Percentiles rank a stretch among this genome's conserved stretches.
phyloP scores from a whole-genome alignment of 2,113 vertebrate genomes.

The Pithys albifrons region DNA sequence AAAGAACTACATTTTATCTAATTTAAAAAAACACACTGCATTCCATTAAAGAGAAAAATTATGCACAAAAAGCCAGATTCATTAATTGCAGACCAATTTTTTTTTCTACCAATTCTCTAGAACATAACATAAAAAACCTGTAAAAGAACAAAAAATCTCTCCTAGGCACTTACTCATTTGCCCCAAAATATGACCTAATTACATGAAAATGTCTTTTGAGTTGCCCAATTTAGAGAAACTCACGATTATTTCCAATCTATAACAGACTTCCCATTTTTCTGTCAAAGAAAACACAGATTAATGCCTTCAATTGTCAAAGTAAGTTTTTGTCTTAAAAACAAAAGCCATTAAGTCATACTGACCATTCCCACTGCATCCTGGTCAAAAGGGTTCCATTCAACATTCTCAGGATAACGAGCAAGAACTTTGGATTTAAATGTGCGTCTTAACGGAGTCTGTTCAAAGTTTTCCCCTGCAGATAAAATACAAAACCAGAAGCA shows the following conservation, averaged over 20 bases:
- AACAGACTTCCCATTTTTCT: not conserved
- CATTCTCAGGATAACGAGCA: conserved; percentile 96
- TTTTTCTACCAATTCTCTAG: not conserved
- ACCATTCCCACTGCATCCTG: conserved; percentile 99
- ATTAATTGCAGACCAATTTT: not conserved
- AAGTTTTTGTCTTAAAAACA: not conserved
- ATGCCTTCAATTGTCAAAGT: not conserved
- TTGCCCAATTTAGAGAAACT: not conserved
- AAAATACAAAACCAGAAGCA: conserved; percentile 1
- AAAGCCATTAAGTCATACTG: conserved; percentile 43
- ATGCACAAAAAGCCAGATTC: not conserved
- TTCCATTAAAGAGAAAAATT: not conserved
- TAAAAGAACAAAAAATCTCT: not conserved
- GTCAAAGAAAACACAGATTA: not conserved
- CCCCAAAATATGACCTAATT: not conserved
- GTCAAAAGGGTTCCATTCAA: conserved; percentile 99
- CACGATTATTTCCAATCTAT: not conserved
- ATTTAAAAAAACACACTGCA: not conserved
- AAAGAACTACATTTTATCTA: not conserved
- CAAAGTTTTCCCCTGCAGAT: conserved; percentile 96
- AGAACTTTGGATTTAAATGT: conserved; percentile 99
- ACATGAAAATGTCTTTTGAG: not conserved
- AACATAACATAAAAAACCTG: not conserved
- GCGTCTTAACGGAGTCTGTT: conserved; percentile 95
- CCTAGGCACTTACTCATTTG: not conserved